Conservation (phyloP, 2,888 invertebrate species). For the Matsumyia berberina region DNA sequence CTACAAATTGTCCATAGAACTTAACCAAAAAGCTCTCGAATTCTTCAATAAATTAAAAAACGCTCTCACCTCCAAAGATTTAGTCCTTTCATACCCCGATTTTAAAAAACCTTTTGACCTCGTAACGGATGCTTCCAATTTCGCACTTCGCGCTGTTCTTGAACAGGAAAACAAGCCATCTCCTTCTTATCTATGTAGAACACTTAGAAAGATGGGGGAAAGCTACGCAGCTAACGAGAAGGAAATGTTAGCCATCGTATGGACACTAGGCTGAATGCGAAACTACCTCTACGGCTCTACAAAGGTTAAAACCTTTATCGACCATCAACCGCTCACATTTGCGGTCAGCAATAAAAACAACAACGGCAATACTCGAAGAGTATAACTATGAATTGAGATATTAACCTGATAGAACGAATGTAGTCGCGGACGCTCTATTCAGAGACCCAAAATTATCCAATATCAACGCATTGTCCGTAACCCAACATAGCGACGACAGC, state of each 20-base stretch:
- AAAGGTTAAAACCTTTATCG: constrained; percentile 35
- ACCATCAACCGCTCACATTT: constrained; percentile 46
- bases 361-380: constrained; percentile 55
- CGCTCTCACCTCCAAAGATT: constrained; percentile 19
- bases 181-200: constrained; percentile 43
- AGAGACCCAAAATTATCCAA: constrained; percentile 31
- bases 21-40: constrained; percentile 24
- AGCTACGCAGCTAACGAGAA: constrained; percentile 34
- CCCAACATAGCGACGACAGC: constrained; percentile 67
- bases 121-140: constrained; percentile 47
- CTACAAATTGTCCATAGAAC: constrained; percentile 11
- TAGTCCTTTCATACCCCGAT: constrained; percentile 20
- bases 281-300: constrained; percentile 46
- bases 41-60: constrained; percentile 40
- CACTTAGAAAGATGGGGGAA: constrained; percentile 26
- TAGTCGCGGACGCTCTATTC: constrained; percentile 77
- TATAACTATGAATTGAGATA: no score
- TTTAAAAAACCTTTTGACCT: constrained; percentile 36
- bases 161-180: constrained; percentile 35
- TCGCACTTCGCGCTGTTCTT: constrained; percentile 40
- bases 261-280: constrained; percentile 25
- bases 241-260: constrained; percentile 37
- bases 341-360: constrained; percentile 33
- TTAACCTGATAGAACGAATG: constrained; percentile 78
- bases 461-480: constrained; percentile 39